Evolutionary conservation across 1,140 invertebrate species (phyloP).

Genomic region (Probaryconus sp.): DNA sequence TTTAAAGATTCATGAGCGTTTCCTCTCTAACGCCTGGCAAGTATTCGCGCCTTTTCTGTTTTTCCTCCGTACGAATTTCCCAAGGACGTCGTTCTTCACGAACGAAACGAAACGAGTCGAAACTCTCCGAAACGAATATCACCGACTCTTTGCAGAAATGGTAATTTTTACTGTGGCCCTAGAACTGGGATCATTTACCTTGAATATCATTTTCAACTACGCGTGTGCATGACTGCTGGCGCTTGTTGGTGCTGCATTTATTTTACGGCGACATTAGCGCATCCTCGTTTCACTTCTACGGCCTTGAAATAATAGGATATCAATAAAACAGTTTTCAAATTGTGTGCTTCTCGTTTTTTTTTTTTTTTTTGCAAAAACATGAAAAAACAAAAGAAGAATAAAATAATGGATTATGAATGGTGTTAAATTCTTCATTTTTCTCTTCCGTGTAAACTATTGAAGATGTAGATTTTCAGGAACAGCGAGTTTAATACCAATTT

Average conservation of each 20-base stretch:
- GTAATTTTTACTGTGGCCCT: conserved; percentile 44
- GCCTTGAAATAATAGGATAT: conserved; percentile 47
- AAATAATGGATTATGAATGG: too few species aligned
- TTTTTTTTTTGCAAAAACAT: too few species aligned
- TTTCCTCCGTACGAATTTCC: conserved; percentile 38
- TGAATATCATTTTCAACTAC: conserved; percentile 40
- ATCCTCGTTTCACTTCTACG: conserved; percentile 32
- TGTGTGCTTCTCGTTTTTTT: too few species aligned
- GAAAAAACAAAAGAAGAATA: too few species aligned
- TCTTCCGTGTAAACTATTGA: too few species aligned
- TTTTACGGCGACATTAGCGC: conserved; percentile 53
- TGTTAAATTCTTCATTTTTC: too few species aligned
- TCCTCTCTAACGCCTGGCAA: conserved; percentile 21
- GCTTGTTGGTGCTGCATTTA: conserved; percentile 23
- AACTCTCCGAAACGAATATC: too few species aligned
- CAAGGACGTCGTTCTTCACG: conserved; percentile 57
- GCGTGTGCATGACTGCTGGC: conserved; percentile 4
- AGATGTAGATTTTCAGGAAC: too few species aligned
- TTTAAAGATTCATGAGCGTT: conserved; percentile 57
- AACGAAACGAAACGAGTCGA: conserved; percentile 36
- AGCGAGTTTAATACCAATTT: too few species aligned
- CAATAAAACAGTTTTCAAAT: conserved; percentile 38
- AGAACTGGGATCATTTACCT: conserved; percentile 39
- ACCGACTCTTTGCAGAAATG: conserved; percentile 41
- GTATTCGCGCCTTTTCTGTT: conserved; percentile 36